These are phyloP conservation scores for Microctonus hyperodae DNA, from an alignment of 2,888 invertebrate species.

Conservation along the genomic window DNA sequence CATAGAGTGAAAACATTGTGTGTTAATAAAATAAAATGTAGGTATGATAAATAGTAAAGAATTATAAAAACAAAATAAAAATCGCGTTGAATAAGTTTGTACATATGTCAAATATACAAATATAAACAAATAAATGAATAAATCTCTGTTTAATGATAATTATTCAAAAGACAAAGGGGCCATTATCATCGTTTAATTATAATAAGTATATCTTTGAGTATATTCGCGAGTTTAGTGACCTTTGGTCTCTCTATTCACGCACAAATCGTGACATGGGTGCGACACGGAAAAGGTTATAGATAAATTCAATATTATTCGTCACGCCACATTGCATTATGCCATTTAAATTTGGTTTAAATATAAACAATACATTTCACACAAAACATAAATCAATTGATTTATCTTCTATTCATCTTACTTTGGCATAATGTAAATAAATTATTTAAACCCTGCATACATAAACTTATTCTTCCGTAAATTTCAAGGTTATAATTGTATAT, in stretches of 20 bases:
- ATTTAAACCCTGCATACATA: not conserved
- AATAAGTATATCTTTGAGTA: slow-evolving; percentile 5
- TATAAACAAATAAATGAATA: not conserved
- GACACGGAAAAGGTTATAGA: slow-evolving; percentile 30
- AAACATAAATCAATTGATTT: no score
- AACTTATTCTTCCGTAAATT: no score
- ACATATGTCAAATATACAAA: no score
- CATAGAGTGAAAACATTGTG: not conserved
- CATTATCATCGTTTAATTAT: not conserved
- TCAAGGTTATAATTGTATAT: no score
- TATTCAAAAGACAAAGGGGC: slow-evolving; percentile 5
- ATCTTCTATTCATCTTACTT: no score
- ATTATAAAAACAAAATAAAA: not conserved
- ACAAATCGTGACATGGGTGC: slow-evolving; percentile 37
- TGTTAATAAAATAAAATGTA: not conserved
- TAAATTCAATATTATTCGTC: not conserved
- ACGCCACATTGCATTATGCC: slow-evolving; percentile 8
- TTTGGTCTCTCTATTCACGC: slow-evolving; percentile 18
- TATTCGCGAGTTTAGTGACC: slow-evolving; percentile 18
- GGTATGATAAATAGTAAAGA: not conserved
- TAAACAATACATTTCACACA: not conserved
- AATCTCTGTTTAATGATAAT: not conserved
- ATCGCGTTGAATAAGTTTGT: no score
- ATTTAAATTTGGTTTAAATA: slow-evolving; percentile 19
- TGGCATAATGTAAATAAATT: no score